Evolutionary conservation across 2,797 vertebrate genomes (phyloP), one percentile per base, ranked within the genome.

Genomic region (Botia kubotai): DNA sequence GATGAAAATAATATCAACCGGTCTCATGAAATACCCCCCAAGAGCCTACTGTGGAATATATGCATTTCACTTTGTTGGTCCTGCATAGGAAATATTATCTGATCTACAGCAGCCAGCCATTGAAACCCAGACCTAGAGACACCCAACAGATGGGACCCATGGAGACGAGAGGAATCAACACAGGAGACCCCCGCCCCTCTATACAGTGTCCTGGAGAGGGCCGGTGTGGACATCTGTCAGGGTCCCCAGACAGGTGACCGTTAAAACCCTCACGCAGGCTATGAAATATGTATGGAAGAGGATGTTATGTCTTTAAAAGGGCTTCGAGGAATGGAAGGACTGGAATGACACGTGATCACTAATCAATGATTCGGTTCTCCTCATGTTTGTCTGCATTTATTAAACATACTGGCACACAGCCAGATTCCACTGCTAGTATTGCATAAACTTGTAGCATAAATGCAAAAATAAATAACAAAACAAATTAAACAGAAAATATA

Each of bases 281-380:
- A 95, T 95, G 90, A 94, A 94, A 94, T 93, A 94, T 94, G 91
- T 88, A 95, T 94, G 92, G 91, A 92, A 87, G 84, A 84, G 88
- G 90, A 90, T 92, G 89, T 90, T 79, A 81, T 76, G 77, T 71
- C 39, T 91, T 89, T 90, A 82, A 73, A 79, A 12, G 70, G 7
- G 39, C 11, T 2, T n/a, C 48, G 55, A 71, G 33, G 66, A 73
- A 39, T 0, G 5, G 29, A 16, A 14, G 11, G 39, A 58, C 21
- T 23, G 57, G 21, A 65, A 33, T 55, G 58, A 74, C 29, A 71
- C 76, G 1, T 4, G 70, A 36, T 79, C 76, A 79, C 87, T 89
- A 92, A 93, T 94, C 92, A 92, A 93, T 26, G 23, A 26, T 26
- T 26, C 33, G 33, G 33, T 92, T 89, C 85, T 87, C 72, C 53